Percentiles rank a stretch among this genome's conserved stretches.
phyloP scores from a whole-genome alignment of 2,113 vertebrate species.

The Oceanites oceanicus region DNA sequence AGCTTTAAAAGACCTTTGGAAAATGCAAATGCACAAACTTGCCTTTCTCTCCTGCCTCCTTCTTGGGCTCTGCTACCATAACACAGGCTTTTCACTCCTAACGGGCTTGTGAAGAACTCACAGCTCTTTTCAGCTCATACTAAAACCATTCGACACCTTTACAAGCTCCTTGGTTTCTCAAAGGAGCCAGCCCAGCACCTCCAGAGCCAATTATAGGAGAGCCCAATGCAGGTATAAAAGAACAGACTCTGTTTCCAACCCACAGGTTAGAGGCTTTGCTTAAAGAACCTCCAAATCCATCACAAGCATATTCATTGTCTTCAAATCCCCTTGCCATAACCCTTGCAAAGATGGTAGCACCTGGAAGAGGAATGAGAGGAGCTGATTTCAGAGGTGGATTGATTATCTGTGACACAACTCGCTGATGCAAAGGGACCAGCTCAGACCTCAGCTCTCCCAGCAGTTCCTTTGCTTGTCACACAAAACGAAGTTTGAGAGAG shows the following conservation, averaged over 20 bases:
- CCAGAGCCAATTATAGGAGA: neutral
- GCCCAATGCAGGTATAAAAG: neutral
- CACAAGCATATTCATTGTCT: neutral
- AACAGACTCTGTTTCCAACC: neutral
- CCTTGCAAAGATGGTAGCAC: neutral
- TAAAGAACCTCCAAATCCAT: neutral
- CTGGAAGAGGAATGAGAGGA: neutral
- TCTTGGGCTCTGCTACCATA: neutral
- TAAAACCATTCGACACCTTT: constrained; percentile 18
- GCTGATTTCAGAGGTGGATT: neutral
- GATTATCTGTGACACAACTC: neutral
- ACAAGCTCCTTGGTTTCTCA: neutral
- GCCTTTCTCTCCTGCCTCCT: neutral
- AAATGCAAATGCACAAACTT: neutral
- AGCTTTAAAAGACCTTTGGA: neutral
- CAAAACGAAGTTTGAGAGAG: neutral
- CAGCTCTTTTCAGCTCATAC: constrained; percentile 6
- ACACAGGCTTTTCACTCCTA: neutral
- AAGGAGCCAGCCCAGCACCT: neutral
- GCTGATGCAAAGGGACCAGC: neutral
- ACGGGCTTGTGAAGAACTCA: neutral
- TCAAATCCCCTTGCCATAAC: neutral
- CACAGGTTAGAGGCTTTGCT: neutral
- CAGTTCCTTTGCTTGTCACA: neutral
- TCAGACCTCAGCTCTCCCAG: neutral